These are phyloP conservation scores for Tetramorium alpestre DNA, from an alignment of 1,140 invertebrate species.

Conservation along the genomic window DNA sequence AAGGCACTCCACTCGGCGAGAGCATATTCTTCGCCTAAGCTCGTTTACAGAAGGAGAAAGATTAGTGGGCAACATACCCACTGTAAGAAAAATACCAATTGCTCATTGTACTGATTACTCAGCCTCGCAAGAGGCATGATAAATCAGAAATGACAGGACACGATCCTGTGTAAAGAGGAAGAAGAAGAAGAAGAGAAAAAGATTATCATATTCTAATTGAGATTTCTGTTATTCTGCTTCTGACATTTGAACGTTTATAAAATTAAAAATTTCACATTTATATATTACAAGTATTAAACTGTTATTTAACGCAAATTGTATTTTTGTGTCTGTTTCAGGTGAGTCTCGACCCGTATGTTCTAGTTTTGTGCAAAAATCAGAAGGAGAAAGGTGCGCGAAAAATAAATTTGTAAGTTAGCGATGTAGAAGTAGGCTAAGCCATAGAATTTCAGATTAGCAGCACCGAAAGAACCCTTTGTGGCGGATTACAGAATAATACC, in stretches of 20 bases:
- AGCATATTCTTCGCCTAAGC: too few relatives aligned
- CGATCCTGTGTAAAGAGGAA: too few relatives aligned
- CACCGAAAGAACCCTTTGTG: slow-evolving; percentile 50
- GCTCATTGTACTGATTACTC: too few relatives aligned
- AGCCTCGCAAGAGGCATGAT: too few relatives aligned
- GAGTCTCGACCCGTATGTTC: slow-evolving; percentile 51
- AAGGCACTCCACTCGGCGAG: too few relatives aligned
- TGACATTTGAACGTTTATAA: neutral
- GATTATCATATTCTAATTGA: neutral
- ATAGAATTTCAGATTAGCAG: slow-evolving; percentile 57
- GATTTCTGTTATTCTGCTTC: neutral
- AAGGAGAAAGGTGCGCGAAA: neutral
- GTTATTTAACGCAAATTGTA: slow-evolving; percentile 19
- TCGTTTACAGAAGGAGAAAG: too few relatives aligned
- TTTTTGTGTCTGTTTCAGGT: slow-evolving; percentile 74
- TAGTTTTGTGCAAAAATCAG: neutral
- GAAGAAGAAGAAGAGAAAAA: too few relatives aligned
- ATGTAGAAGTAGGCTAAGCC: slow-evolving; percentile 60
- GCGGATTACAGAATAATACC: slow-evolving; percentile 54
- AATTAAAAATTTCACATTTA: neutral
- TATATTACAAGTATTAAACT: neutral
- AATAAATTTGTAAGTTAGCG: slow-evolving; percentile 64
- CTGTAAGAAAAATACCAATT: too few relatives aligned
- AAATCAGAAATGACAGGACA: too few relatives aligned
- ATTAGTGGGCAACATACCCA: too few relatives aligned